Percentiles rank a stretch among this genome's conserved stretches.
phyloP scores from a whole-genome alignment of 2,888 invertebrate genomes.

The Apoderus coryli region DNA sequence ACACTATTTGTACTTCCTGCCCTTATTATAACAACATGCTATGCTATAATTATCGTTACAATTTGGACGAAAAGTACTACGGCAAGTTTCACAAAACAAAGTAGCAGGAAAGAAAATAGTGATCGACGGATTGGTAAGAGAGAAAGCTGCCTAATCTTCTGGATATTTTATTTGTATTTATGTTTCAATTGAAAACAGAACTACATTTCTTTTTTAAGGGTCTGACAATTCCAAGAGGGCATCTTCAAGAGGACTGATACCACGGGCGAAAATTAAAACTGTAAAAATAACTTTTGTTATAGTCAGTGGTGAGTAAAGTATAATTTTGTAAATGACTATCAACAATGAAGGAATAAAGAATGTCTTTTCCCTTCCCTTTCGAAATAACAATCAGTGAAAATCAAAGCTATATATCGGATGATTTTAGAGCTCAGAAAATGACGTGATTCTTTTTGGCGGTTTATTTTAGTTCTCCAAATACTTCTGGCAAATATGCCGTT shows the following conservation, averaged over 20 bases:
- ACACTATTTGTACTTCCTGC: slow-evolving; percentile 78
- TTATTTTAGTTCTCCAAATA: too few species aligned
- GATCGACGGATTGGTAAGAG: slow-evolving; percentile 13
- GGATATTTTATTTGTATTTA: slow-evolving; percentile 1
- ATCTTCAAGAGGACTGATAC: slow-evolving; percentile 85
- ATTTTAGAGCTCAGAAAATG: too few species aligned
- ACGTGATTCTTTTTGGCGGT: too few species aligned
- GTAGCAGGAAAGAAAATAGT: slow-evolving; percentile 7
- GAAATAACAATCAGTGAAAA: too few species aligned
- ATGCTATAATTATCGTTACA: slow-evolving; percentile 78
- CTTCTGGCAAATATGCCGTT: too few species aligned
- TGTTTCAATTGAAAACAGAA: background rate
- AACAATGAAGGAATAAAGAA: too few species aligned
- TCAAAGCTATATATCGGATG: too few species aligned
- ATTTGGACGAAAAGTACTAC: slow-evolving; percentile 81
- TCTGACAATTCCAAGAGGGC: slow-evolving; percentile 38
- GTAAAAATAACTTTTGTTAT: slow-evolving; percentile 97
- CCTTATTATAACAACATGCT: slow-evolving; percentile 77
- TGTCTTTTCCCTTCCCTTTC: too few species aligned
- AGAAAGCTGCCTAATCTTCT: background rate
- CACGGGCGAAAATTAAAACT: slow-evolving; percentile 90
- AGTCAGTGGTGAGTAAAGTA: slow-evolving; percentile 75
- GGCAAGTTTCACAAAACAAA: slow-evolving; percentile 11
- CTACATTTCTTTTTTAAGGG: slow-evolving; percentile 10
- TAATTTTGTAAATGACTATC: too few species aligned